phyloP scores from a whole-genome alignment of 1,140 invertebrate genomes.

The Zaprionus davidi region DNA sequence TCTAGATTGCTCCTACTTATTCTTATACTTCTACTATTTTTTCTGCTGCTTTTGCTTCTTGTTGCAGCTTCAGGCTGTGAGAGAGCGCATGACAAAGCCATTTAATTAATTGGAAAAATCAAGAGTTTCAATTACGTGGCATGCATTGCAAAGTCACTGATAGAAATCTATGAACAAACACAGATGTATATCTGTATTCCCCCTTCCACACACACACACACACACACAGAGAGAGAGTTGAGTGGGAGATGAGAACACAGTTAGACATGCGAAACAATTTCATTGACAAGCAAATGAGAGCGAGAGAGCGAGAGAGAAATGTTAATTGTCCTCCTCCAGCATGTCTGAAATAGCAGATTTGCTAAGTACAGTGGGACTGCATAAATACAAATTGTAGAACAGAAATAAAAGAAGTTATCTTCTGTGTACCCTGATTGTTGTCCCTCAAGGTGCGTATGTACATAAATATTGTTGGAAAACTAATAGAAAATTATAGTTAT shows the following conservation, averaged over 20 bases:
- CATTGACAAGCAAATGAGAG: slow-evolving; percentile 21
- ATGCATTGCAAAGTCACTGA: slow-evolving; percentile 57
- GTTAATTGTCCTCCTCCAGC: slow-evolving; percentile 21
- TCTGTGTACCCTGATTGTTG: too few species aligned
- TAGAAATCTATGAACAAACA: slow-evolving; percentile 54
- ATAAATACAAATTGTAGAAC: too few species aligned
- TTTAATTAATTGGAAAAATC: slow-evolving; percentile 73
- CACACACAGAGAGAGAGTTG: neutral
- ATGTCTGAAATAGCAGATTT: slow-evolving; percentile 9
- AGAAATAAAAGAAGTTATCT: too few species aligned
- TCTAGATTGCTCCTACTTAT: neutral
- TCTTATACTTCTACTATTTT: neutral
- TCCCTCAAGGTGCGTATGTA: too few species aligned
- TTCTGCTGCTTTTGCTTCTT: neutral
- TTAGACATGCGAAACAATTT: slow-evolving; percentile 21
- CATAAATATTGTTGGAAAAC: too few species aligned
- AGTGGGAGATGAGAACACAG: neutral
- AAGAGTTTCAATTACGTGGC: slow-evolving; percentile 69
- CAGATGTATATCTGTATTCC: neutral
- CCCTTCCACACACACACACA: neutral
- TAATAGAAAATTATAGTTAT: too few species aligned
- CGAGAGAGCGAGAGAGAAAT: slow-evolving; percentile 1
- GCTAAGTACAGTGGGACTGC: neutral
- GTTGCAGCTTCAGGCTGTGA: slow-evolving; percentile 19
- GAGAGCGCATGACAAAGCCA: slow-evolving; percentile 48